Conservation (phyloP, 2,888 invertebrate species). For the Eledona agricola region DNA sequence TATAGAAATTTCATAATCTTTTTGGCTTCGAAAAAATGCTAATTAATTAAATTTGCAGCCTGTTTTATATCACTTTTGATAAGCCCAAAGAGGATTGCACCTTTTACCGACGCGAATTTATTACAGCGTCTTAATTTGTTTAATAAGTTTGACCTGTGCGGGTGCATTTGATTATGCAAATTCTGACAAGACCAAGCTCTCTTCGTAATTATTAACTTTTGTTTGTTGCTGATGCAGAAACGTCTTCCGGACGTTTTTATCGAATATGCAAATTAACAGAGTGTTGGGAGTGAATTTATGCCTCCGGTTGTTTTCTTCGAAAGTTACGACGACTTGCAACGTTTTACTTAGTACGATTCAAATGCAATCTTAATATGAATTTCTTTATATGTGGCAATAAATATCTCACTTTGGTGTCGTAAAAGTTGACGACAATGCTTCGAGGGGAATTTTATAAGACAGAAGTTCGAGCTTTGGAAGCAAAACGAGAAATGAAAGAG, state of each 20-base stretch:
- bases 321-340: slow-evolving; percentile 4
- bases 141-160: slow-evolving; percentile 1
- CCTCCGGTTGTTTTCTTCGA: no score
- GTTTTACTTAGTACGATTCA: slow-evolving; percentile 9
- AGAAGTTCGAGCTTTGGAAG: slow-evolving; percentile 47
- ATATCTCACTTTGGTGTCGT: slow-evolving; percentile 54
- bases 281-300: slow-evolving; percentile 30
- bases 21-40: slow-evolving; percentile 15
- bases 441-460: slow-evolving; percentile 50
- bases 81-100: background rate
- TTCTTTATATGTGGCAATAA: slow-evolving; percentile 53
- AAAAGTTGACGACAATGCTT: slow-evolving; percentile 55
- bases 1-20: slow-evolving; percentile 17
- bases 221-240: slow-evolving; percentile 18
- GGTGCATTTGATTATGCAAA: slow-evolving; percentile 16
- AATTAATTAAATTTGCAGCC: slow-evolving; percentile 17
- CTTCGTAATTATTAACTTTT: slow-evolving; percentile 25
- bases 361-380: slow-evolving; percentile 50
- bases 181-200: slow-evolving; percentile 9
- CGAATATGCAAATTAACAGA: slow-evolving; percentile 33
- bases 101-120: slow-evolving; percentile 10
- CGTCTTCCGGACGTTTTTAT: slow-evolving; percentile 25
- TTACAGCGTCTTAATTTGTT: slow-evolving; percentile 4
- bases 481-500: slow-evolving; percentile 49
- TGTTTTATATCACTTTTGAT: slow-evolving; percentile 4